These are phyloP conservation scores for Enhydra lutris DNA, from an alignment of 2,113 vertebrate species.

Conservation along the genomic window DNA sequence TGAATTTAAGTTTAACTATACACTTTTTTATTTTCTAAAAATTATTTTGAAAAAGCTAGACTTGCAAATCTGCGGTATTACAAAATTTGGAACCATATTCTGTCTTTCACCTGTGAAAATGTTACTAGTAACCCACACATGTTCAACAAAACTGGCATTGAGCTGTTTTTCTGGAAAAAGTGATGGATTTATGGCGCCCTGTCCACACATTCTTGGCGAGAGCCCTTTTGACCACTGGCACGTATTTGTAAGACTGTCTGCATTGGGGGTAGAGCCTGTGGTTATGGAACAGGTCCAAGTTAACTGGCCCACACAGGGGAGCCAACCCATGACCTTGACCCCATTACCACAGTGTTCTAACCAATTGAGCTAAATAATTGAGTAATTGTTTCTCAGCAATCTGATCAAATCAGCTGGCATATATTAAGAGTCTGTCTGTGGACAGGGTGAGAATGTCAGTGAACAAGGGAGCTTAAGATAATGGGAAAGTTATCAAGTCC, in stretches of 20 bases:
- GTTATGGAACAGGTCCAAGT: conserved; percentile 63
- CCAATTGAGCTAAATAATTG: conserved; percentile 66
- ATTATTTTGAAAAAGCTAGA: not conserved
- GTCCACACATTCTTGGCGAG: conserved; percentile 45
- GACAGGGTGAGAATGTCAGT: conserved; percentile 56
- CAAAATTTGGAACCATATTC: not conserved
- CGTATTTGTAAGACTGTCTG: conserved; percentile 41
- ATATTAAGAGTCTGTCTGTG: conserved; percentile 47
- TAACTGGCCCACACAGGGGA: conserved; percentile 64
- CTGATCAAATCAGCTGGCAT: conserved; percentile 61
- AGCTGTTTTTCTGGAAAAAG: conserved; percentile 44
- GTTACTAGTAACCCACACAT: not conserved
- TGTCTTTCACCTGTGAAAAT: conserved; percentile 56
- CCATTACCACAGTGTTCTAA: conserved; percentile 64
- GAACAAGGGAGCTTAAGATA: conserved; percentile 60
- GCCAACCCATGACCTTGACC: conserved; percentile 71
- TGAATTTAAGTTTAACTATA: conserved; percentile 9
- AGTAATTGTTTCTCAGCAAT: conserved; percentile 71
- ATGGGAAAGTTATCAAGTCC: conserved; percentile 50
- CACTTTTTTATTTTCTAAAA: conserved; percentile 2
- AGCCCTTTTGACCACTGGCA: conserved; percentile 70
- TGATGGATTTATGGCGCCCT: conserved; percentile 54
- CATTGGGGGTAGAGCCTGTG: conserved; percentile 25
- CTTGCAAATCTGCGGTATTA: not conserved
- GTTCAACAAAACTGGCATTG: conserved; percentile 45